Base-by-base conservation (phyloP, 2,888 invertebrate species). In the Rhagonycha fulva region DNA sequence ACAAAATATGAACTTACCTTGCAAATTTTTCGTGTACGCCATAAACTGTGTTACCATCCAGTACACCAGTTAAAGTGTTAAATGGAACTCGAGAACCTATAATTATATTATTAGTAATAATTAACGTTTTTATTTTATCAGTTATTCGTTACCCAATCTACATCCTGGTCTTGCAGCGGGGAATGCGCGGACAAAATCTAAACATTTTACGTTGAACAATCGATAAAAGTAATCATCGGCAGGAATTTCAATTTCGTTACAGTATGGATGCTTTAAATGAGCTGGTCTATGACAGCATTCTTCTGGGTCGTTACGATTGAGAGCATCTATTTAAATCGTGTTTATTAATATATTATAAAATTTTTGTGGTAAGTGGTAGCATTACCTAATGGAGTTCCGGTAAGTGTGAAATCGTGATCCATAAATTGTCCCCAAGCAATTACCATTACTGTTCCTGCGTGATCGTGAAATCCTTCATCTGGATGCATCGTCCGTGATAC, bases 351-450 rank as follows among this genome's bases (percentile, higher is more conserved):
- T 47, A n/a, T 26, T 26, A 26, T 62, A 62, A n/a, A 71, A 32
- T 14, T 68, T 30, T 4, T 12, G 19, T 66, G 12, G 3, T 66
- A n/a, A 47, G 12, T 4, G n/a, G n/a, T n/a, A n/a, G 7, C 7
- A 89, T 88, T 89, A 96, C 96, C 96, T 79, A 96, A 89, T 63
- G 96, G 96, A 26, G 96, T 96, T 81, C 92, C 96, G 74, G 96
- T 96, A 61, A 96, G 91, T 5, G 96, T 96, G 83, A 95, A 95
- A 87, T 97, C 97, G 89, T 97, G 97, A 88, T 97, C 97, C 93
- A 97, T 96, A 88, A 97, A 96, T 88, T 97, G 97, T 82, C 97
- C 97, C 97, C 97, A 97, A 74, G 96, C 96, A 82, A 95, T 95
- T 75, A 97, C 93, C 94, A 97, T 95, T 83, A 96, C 96, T 30